Percentiles rank a stretch among this genome's conserved stretches.
Evolutionary conservation across 2,113 vertebrate genomes (phyloP).

Genomic region (Epinephelus cyanopodus): DNA sequence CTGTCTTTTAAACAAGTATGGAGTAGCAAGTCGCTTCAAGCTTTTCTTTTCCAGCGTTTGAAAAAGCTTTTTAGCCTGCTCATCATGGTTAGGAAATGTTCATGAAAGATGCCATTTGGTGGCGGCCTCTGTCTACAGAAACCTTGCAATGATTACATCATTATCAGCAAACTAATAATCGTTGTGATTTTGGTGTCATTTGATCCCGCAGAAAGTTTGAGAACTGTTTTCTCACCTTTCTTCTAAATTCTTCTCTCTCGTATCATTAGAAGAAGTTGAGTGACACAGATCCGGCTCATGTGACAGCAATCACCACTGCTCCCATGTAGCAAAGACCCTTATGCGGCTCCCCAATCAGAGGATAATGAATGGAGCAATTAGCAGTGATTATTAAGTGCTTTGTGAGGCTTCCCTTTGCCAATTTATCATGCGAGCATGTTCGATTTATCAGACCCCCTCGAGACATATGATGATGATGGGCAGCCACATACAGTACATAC

Average conservation of each 20-base stretch:
- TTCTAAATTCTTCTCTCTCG: background rate
- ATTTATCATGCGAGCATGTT: constrained; percentile 67
- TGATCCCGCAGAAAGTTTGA: background rate
- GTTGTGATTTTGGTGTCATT: background rate
- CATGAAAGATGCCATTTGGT: constrained; percentile 6
- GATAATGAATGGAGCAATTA: constrained; percentile 79
- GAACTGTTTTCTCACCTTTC: background rate
- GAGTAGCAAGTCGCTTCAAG: constrained; percentile 1
- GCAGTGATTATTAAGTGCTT: constrained; percentile 73
- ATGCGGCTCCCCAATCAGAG: constrained; percentile 55
- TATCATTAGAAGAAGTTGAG: background rate
- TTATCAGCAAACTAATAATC: background rate
- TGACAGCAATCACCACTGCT: constrained; percentile 11
- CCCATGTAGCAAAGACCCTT: constrained; percentile 41
- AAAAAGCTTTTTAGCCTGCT: constrained; percentile 22
- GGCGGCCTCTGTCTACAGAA: background rate
- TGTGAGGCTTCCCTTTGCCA: constrained; percentile 58
- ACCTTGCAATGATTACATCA: constrained; percentile 21
- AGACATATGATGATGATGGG: constrained; percentile 57
- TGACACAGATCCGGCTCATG: constrained; percentile 1
- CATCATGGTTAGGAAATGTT: background rate
- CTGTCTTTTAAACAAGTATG: constrained; percentile 14
- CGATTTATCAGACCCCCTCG: constrained; percentile 59
- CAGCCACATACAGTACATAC: constrained; percentile 21
- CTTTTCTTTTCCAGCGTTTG: background rate